A percentile compares a stretch with the other conserved stretches of the same genome.
These are phyloP conservation scores for Eumaeus atala DNA, from an alignment of 1,140 invertebrate genomes.

Conservation along the genomic window DNA sequence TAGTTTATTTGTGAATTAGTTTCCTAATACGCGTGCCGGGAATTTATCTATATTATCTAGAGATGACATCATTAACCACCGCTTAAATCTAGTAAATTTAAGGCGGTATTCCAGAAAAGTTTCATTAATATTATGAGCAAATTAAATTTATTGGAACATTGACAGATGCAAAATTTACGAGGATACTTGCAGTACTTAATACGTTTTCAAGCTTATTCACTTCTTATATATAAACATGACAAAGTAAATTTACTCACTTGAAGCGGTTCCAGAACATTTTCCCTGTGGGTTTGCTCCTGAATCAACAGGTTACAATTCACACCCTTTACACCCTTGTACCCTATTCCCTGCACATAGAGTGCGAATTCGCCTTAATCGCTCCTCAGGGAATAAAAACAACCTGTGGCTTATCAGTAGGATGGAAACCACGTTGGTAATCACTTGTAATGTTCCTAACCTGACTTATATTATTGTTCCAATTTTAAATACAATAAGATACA, in stretches of 20 bases:
- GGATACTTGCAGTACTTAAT: no score
- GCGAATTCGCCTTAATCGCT: slow-evolving; percentile 42
- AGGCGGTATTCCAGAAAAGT: no score
- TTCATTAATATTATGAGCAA: no score
- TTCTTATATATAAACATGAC: neutral
- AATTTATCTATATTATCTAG: no score
- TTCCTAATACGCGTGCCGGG: no score
- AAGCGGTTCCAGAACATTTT: slow-evolving; percentile 61
- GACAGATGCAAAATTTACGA: no score
- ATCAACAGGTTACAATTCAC: slow-evolving; percentile 69
- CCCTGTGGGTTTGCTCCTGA: slow-evolving; percentile 42
- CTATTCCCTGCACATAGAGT: slow-evolving; percentile 43
- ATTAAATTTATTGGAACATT: no score
- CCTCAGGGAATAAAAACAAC: slow-evolving; percentile 29
- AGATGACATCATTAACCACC: no score
- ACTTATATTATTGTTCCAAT: slow-evolving; percentile 1
- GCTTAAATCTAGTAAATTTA: no score
- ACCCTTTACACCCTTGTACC: slow-evolving; percentile 48
- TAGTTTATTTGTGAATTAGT: no score
- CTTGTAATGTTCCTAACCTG: slow-evolving; percentile 8
- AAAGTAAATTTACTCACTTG: slow-evolving; percentile 42
- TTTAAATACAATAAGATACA: no score
- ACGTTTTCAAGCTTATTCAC: no score
- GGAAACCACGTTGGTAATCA: neutral
- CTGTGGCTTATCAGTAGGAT: slow-evolving; percentile 25